Evolutionary conservation across 2,797 vertebrate genomes (phyloP), one percentile per base, ranked within the genome.

Genomic region (Euphonia xanthogaster): DNA sequence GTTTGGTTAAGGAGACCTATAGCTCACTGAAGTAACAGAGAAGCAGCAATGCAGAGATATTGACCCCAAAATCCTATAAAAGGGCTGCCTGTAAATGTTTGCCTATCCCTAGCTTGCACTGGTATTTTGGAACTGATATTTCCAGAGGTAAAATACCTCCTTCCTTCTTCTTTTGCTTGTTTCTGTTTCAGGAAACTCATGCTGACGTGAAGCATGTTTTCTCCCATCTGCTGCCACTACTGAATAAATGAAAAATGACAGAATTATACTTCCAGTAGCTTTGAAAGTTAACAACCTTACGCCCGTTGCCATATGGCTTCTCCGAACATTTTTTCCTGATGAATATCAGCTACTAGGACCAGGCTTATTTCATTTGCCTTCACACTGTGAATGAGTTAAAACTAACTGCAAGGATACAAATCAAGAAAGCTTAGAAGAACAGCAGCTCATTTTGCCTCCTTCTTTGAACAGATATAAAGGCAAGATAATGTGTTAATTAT

Each of bases 201-300:
- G 93, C 89, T 97, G 97, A 97, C 96, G 82, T 83, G 92, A 96
- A 97, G 86, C 96, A 97, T 97, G 96, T 97, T 97, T 96, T 96
- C 85, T 96, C 78, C 97, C 96, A 97, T 96, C 95, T 97, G 96
- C 96, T 79, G 65, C 91, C 92, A 90, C 93, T 93, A 94, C 68
- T 92, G 94, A 97, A 94, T 97, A 97, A 97, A 97, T 97, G 92
- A 96, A 96, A 97, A 94, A 97, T 95, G 97, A 97, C 97, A 97
- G 97, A 94, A 97, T 95, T 96, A 88, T 93, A 97, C 93, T 97
- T 97, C 94, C 91, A 96, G 94, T 94, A 95, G 96, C 95, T 96
- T 95, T 95, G 90, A 91, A 97, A 97, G 86, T 96, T 95, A 97
- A 96, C 96, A 97, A 94, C 96, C 96, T 97, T 96, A 97, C 72